Percentiles rank a stretch among this genome's conserved stretches.
Conservation (phyloP, 1,140 invertebrate genomes). For the Ceratitis capitata region DNA sequence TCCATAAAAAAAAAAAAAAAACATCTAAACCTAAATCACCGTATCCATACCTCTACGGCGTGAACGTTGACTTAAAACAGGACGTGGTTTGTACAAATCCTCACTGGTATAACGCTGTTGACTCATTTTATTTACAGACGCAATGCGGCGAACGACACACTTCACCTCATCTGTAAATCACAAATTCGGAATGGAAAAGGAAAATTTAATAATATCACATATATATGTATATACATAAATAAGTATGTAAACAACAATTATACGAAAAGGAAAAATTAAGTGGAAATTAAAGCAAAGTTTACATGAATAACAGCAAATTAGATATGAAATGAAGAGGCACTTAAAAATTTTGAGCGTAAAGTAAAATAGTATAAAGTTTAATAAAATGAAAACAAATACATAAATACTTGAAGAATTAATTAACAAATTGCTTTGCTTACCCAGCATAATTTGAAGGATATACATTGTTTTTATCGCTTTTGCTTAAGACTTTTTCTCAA, state of each 20-base stretch:
- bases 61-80: constrained; percentile 64
- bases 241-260: neutral
- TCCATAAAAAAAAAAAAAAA: too few species aligned
- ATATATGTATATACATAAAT: neutral
- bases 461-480: neutral
- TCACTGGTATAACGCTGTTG: constrained; percentile 72
- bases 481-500: neutral
- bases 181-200: neutral
- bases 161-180: constrained; percentile 23
- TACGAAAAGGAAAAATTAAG: neutral
- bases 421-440: constrained; percentile 37
- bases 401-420: neutral
- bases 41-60: constrained; percentile 58
- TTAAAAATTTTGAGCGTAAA: neutral
- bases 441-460: constrained; percentile 12
- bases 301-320: neutral
- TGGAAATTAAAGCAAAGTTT: neutral
- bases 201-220: neutral
- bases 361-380: neutral
- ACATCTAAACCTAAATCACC: constrained; percentile 18
- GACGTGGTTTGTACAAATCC: constrained; percentile 76
- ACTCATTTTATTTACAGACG: constrained; percentile 50
- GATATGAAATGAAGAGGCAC: neutral
- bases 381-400: constrained; percentile 6
- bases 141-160: constrained; percentile 32